A percentile compares a stretch with the other conserved stretches of the same genome.
Evolutionary conservation across 1,140 invertebrate species (phyloP).

Genomic region (Metopolophium dirhodum): DNA sequence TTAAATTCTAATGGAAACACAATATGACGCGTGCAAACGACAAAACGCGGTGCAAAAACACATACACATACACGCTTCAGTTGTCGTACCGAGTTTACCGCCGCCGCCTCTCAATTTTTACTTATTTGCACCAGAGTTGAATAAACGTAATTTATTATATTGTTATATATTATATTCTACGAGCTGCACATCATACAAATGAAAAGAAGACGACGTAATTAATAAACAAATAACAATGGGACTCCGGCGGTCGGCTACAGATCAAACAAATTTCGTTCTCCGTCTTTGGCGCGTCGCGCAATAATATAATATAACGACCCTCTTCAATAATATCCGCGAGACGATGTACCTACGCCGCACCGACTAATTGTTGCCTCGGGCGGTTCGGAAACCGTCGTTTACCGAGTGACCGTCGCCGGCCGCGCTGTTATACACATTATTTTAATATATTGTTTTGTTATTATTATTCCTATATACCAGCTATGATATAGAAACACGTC

Average conservation of each 20-base stretch:
- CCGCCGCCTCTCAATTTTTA: background rate
- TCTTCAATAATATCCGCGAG: background rate
- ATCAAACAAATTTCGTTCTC: conserved; percentile 21
- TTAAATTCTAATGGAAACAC: conserved; percentile 17
- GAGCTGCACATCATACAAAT: background rate
- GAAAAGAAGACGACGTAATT: conserved; percentile 31
- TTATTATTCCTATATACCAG: background rate
- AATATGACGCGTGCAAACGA: background rate
- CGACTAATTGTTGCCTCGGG: conserved; percentile 13
- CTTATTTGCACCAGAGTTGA: background rate
- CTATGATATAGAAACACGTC: background rate
- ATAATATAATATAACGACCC: conserved; percentile 29
- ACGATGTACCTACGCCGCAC: background rate
- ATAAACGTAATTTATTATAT: background rate
- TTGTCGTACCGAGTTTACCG: background rate
- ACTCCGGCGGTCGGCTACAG: background rate
- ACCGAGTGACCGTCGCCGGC: background rate
- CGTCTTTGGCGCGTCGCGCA: background rate
- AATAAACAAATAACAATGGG: conserved; percentile 41
- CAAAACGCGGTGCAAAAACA: background rate
- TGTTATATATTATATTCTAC: background rate
- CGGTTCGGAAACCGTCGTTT: conserved; percentile 18
- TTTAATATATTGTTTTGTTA: background rate
- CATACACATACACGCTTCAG: background rate
- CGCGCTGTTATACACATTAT: background rate